Base-by-base conservation (phyloP, 2,113 vertebrate species). In the Apteryx owenii region DNA sequence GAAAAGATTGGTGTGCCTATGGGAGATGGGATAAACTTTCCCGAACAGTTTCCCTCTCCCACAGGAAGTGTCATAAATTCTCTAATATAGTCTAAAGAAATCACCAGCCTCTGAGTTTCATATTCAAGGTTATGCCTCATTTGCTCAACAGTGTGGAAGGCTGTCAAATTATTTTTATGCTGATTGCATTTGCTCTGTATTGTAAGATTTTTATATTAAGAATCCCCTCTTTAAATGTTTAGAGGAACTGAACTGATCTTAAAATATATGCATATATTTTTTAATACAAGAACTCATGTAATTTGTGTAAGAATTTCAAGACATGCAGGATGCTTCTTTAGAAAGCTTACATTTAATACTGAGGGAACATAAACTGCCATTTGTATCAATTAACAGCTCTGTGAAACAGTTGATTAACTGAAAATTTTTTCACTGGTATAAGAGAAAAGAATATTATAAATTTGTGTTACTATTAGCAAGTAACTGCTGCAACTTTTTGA, bases 131-230 rank as follows among this genome's bases (percentile, higher is more conserved):
- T 95, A 94, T 0, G 16, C 84, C 40, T 95, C 94, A 91, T 97
- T 97, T 96, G 84, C 68, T 85, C 78, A 77, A 71, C 48, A 87
- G 66, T 80, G 66, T 91, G 78, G 40, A 94, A 93, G 75, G 22
- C 86, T 93, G 95, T 95, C 86, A 96, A 91, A 96, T 95, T 96
- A 95, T 95, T 93, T 95, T 94, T 92, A 91, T 95, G 81, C 64
- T 93, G 84, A 95, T 95, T 95, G 66, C 44, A 76, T 73, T 94
- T 53, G 42, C 31, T 60, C 66, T 85, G 31, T 75, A 40, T 84
- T 79, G 56, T 69, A 65, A 56, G 80, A 85, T 53, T 92, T 86
- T 72, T 48, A 71, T 16, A 79, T 88, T 93, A 85, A 72, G 48
- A 90, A 92, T 48, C 5, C 5, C 62, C 19, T 68, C 12, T 81